Evolutionary conservation across 2,888 invertebrate species (phyloP), one percentile per base, ranked within the genome.

Genomic region (Campoplex capitator): DNA sequence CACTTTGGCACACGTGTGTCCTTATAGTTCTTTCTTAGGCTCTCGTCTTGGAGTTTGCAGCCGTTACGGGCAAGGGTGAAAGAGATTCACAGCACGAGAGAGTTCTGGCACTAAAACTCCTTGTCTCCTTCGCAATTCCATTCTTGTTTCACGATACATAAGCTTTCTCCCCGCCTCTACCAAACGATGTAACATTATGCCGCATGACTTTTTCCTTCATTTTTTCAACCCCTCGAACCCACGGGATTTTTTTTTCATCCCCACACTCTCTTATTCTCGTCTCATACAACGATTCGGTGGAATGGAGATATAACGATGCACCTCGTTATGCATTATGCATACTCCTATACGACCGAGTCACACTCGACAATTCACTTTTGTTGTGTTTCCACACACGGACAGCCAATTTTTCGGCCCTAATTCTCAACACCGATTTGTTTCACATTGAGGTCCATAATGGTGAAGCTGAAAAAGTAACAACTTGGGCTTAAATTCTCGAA

Each of bases 271-370:
- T 91, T 91, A 91, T 89, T 89, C 90, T 88, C 89, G 86, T 88
- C 89, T 89, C 89, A 86, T 88, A 84, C 87, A 89, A 42, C 62
- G 82, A 82, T 82, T 84, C 70, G 89, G 89, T 91, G 91, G 93
- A 94, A 94, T 94, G 93, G 94, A 92, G 93, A 94, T 94, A 94
- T 93, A 92, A 94, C 94, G 94, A 94, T 94, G 94, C 94, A 93
- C 91, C 88, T 91, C 87, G 91, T 89, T 91, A 93, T 94, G 94
- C 93, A 94, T 94, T 92, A 92, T 92, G 91, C 91, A 91, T 85
- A 74, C 73, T 73, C 56, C 56, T 54, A n/a, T 18, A 8, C 42
- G 23, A 4, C 11, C 7, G 65, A 62, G 58, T 56, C 74, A 51
- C 42, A 18, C 0, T 48, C 65, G 76, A 65, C 58, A 42, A 75